phyloP scores from a whole-genome alignment of 1,140 invertebrate genomes.

The Microplitis mediator region DNA sequence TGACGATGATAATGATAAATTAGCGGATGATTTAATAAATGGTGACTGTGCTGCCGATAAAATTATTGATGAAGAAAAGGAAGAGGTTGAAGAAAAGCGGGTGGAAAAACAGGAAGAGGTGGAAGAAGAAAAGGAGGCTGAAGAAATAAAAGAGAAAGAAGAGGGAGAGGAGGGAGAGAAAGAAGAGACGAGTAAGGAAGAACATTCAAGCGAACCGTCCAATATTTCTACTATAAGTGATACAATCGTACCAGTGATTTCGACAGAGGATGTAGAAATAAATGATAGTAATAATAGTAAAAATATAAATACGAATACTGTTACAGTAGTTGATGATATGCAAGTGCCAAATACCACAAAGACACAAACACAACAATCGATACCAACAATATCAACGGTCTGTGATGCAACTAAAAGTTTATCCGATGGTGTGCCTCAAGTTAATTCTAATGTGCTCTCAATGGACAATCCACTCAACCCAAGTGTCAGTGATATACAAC shows the following conservation, averaged over 20 bases:
- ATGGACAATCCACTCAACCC: conserved; percentile 44
- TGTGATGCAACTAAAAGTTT: conserved; percentile 69
- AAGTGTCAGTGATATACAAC: conserved; percentile 31
- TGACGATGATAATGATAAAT: conserved; percentile 38
- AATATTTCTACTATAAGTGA: conserved; percentile 65
- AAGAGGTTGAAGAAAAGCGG: conserved; percentile 40
- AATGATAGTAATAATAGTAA: conserved; percentile 60
- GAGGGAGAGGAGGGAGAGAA: too few species aligned
- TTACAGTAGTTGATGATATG: conserved; percentile 53
- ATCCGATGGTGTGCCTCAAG: conserved; percentile 59
- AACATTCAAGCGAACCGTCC: conserved; percentile 65
- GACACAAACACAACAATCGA: conserved; percentile 53
- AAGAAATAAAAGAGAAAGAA: conserved; percentile 50
- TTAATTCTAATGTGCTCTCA: conserved; percentile 55
- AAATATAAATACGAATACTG: conserved; percentile 59
- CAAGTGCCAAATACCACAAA: conserved; percentile 66
- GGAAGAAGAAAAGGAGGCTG: conserved; percentile 6
- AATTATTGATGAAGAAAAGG: conserved; percentile 3
- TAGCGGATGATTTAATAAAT: conserved; percentile 40
- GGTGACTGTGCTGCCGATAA: conserved; percentile 32
- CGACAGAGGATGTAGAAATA: conserved; percentile 53
- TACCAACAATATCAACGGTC: conserved; percentile 75
- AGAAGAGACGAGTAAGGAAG: conserved; percentile 42
- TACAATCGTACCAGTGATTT: conserved; percentile 48
- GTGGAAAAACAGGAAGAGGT: conserved; percentile 25